A percentile compares a stretch with the other conserved stretches of the same genome.
Evolutionary conservation across 2,113 vertebrate species (phyloP).

Genomic region (Sclerurus mexicanus): DNA sequence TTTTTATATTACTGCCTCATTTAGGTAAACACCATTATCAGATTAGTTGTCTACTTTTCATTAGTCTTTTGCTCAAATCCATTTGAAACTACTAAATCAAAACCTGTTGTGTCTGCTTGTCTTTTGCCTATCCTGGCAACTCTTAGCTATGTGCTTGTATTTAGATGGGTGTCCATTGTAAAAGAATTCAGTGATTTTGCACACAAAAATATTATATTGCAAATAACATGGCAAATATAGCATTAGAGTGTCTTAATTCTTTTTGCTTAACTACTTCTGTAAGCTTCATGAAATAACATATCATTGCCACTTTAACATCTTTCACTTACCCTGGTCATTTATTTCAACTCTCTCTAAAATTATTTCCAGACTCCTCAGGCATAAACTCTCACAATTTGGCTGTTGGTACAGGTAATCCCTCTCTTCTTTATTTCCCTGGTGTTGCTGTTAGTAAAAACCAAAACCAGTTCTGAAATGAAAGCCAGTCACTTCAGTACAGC

Average conservation of each 20-base stretch:
- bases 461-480: neutral
- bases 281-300: neutral
- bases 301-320: neutral
- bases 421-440: neutral
- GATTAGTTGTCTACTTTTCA: constrained; percentile 27
- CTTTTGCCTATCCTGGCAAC: neutral
- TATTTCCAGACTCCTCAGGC: neutral
- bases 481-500: neutral
- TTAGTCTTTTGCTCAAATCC: neutral
- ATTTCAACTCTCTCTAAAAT: neutral
- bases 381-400: neutral
- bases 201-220: neutral
- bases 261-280: neutral
- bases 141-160: neutral
- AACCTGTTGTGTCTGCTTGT: neutral
- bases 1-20: neutral
- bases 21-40: neutral
- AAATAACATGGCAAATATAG: neutral
- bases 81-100: constrained; percentile 14
- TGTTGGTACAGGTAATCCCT: neutral
- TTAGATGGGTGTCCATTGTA: neutral
- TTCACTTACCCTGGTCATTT: neutral
- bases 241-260: neutral
- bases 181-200: neutral
- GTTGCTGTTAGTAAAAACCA: neutral